Conservation (phyloP, 64 coral and sea anemone species). For the Stichodactyla helianthus region DNA sequence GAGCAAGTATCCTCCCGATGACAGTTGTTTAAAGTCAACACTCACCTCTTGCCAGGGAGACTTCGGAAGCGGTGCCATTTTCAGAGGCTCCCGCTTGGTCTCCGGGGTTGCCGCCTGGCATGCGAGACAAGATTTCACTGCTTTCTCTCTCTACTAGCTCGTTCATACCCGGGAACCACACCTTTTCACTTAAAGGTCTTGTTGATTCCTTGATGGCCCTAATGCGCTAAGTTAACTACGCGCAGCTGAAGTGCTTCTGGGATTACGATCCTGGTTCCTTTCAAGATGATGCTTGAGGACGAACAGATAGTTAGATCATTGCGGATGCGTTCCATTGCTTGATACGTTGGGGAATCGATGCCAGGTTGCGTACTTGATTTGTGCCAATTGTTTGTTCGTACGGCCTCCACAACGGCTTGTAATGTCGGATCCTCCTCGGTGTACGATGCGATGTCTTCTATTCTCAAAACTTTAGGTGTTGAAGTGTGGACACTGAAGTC, state of each 20-base stretch:
- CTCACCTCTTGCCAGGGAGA: slow-evolving; percentile 55
- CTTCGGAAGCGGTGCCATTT: slow-evolving; percentile 43
- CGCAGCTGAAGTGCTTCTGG: not conserved
- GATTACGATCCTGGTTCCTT: slow-evolving; percentile 43
- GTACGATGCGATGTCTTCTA: slow-evolving; percentile 42
- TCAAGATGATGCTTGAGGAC: not conserved
- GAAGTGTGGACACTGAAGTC: slow-evolving; percentile 15
- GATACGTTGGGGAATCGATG: not conserved
- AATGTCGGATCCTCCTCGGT: slow-evolving; percentile 38
- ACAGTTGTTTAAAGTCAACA: slow-evolving; percentile 49
- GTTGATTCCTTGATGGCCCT: slow-evolving; percentile 39
- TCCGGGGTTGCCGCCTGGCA: slow-evolving; percentile 43
- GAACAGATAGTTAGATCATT: slow-evolving; percentile 11
- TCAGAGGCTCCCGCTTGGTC: slow-evolving; percentile 37
- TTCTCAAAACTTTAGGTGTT: slow-evolving; percentile 27
- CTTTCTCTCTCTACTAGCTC: slow-evolving; percentile 34
- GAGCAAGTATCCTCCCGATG: slow-evolving; percentile 37
- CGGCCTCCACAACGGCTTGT: slow-evolving; percentile 35
- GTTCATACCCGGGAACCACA: slow-evolving; percentile 51
- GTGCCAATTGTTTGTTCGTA: slow-evolving; percentile 32
- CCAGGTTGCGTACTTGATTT: slow-evolving; percentile 1
- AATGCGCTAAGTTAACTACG: slow-evolving; percentile 1
- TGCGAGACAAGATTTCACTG: slow-evolving; percentile 47
- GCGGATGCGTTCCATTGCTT: not conserved
- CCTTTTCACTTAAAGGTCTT: slow-evolving; percentile 24